Conservation (phyloP, 2,888 invertebrate genomes). For the Melipona beecheii region DNA sequence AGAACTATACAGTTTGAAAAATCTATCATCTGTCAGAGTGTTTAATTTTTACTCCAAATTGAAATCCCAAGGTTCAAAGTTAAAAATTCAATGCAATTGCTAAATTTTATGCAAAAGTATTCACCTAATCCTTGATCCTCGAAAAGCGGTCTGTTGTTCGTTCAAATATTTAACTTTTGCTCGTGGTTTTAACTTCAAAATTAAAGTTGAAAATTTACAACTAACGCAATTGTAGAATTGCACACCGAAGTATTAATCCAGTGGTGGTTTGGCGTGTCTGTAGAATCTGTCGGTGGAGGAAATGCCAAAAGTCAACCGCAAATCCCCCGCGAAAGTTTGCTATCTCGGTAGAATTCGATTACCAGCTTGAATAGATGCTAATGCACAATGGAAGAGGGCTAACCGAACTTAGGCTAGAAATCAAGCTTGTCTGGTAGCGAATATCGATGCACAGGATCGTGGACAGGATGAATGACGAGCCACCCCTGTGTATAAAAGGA, state of each 20-base stretch:
- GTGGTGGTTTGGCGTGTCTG: neutral
- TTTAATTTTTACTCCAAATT: neutral
- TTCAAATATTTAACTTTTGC: neutral
- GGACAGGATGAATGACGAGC: slow-evolving; percentile 36
- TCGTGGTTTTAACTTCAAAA: neutral
- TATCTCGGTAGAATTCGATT: slow-evolving; percentile 81
- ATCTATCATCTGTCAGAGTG: neutral
- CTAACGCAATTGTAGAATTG: neutral
- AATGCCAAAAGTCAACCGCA: slow-evolving; percentile 81
- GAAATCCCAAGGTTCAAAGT: neutral
- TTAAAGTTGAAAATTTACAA: neutral
- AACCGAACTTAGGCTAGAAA: slow-evolving; percentile 72
- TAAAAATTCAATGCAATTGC: neutral
- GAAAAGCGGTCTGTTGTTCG: neutral
- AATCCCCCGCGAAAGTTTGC: slow-evolving; percentile 79
- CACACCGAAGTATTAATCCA: neutral
- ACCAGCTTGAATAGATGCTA: slow-evolving; percentile 83
- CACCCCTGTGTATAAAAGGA: slow-evolving; percentile 74
- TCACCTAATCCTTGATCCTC: slow-evolving; percentile 5
- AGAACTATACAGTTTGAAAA: neutral
- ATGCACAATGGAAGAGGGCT: slow-evolving; percentile 81
- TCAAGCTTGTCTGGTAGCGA: slow-evolving; percentile 64
- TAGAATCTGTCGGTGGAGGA: slow-evolving; percentile 20
- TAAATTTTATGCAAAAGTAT: neutral
- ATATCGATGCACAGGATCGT: slow-evolving; percentile 38